These are phyloP conservation scores for Leuciscus idus DNA, from an alignment of 2,113 vertebrate genomes.

Conservation along the genomic window DNA sequence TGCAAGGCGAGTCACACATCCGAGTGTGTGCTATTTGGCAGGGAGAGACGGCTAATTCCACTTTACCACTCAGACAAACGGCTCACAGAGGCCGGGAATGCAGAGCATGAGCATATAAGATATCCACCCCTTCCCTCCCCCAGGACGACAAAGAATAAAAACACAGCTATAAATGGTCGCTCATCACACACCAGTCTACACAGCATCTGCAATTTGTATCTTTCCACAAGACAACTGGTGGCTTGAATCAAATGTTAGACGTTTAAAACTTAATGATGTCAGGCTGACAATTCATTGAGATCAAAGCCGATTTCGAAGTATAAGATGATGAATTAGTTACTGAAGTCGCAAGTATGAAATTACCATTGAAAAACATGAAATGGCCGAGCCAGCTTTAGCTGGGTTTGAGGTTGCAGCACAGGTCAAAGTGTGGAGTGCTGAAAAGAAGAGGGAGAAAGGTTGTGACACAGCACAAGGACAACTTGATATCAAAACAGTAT, in stretches of 20 bases:
- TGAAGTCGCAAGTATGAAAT: background rate
- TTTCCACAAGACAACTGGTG: slow-evolving; percentile 24
- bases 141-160: slow-evolving; percentile 28
- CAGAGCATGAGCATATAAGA: slow-evolving; percentile 42
- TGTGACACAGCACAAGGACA: slow-evolving; percentile 47
- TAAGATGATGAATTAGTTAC: background rate
- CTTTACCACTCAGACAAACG: slow-evolving; percentile 51
- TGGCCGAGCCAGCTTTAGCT: background rate
- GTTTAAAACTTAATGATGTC: background rate
- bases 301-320: background rate
- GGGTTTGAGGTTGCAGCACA: slow-evolving; percentile 25
- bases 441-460: slow-evolving; percentile 21
- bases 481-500: slow-evolving; percentile 16
- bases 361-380: background rate
- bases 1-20: slow-evolving; percentile 37
- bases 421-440: slow-evolving; percentile 30
- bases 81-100: slow-evolving; percentile 52
- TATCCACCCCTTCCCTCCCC: slow-evolving; percentile 23
- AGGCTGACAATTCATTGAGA: background rate
- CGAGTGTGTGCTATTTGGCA: slow-evolving; percentile 46
- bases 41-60: slow-evolving; percentile 51
- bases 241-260: background rate
- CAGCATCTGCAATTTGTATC: slow-evolving; percentile 2
- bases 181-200: slow-evolving; percentile 34
- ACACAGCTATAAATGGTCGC: slow-evolving; percentile 49